Conservation (phyloP, 2,113 vertebrate genomes). For the Aramus guarauna region DNA sequence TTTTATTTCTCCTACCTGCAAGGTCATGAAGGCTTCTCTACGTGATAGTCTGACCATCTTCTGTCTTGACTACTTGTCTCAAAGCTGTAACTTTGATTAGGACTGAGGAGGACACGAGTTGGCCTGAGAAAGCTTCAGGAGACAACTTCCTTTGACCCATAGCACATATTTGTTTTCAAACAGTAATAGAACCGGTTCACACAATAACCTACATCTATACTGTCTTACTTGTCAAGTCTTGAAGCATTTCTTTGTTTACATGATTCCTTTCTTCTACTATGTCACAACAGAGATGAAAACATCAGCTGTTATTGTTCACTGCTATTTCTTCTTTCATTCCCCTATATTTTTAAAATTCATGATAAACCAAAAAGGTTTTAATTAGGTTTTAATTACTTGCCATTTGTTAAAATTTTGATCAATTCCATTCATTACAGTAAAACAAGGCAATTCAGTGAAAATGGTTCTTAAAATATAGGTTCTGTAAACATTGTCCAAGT, state of each 20-base stretch:
- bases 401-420: background rate
- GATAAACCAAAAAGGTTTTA: background rate
- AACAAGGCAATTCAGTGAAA: background rate
- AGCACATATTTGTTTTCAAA: background rate
- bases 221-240: background rate
- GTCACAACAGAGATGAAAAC: background rate
- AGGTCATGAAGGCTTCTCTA: background rate
- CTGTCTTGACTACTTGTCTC: fast-evolving
- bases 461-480: background rate
- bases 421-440: background rate
- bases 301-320: background rate
- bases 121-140: background rate
- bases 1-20: background rate
- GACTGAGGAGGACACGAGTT: too few species aligned
- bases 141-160: background rate
- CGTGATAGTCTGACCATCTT: fast-evolving
- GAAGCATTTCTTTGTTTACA: background rate
- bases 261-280: background rate
- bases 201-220: background rate
- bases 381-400: background rate
- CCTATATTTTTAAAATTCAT: background rate
- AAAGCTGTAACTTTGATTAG: background rate
- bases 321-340: background rate
- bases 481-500: background rate
- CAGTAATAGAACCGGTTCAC: background rate